Percentiles rank a stretch among this genome's conserved stretches.
Evolutionary conservation across 1,140 invertebrate species (phyloP).

Genomic region (Leptonema lineaticorne): DNA sequence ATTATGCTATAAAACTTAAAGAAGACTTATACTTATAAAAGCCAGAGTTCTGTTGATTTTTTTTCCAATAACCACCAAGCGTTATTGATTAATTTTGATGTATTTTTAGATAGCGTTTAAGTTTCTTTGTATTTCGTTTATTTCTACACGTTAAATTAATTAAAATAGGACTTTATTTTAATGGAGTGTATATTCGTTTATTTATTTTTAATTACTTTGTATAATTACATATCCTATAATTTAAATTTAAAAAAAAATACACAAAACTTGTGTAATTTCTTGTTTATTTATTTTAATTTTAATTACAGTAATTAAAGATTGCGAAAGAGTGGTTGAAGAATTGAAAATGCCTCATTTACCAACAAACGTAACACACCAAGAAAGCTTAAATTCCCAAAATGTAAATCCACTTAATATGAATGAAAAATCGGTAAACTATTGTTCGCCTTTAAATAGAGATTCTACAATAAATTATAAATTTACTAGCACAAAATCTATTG

Average conservation of each 20-base stretch:
- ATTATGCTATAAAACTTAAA: too few relatives aligned
- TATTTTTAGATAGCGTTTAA: too few relatives aligned
- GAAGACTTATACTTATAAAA: too few relatives aligned
- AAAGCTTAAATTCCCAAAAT: neutral
- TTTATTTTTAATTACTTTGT: too few relatives aligned
- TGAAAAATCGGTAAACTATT: neutral
- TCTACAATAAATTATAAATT: neutral
- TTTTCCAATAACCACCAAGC: too few relatives aligned
- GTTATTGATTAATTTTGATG: too few relatives aligned
- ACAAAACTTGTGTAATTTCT: neutral
- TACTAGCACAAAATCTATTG: neutral
- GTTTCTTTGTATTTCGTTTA: too few relatives aligned
- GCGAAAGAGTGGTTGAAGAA: slow-evolving; percentile 28
- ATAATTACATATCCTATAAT: too few relatives aligned
- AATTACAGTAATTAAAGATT: slow-evolving; percentile 38
- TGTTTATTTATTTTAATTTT: neutral
- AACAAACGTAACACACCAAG: neutral
- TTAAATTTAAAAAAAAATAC: neutral
- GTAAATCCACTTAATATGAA: neutral
- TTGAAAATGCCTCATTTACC: slow-evolving; percentile 33
- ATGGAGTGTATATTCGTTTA: too few relatives aligned
- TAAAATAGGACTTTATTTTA: neutral
- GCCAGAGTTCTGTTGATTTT: too few relatives aligned
- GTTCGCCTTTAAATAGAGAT: slow-evolving; percentile 21
- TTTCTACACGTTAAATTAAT: too few relatives aligned